Base-by-base conservation (phyloP, 2,113 vertebrate genomes). In the Nothobranchius kuhntae region DNA sequence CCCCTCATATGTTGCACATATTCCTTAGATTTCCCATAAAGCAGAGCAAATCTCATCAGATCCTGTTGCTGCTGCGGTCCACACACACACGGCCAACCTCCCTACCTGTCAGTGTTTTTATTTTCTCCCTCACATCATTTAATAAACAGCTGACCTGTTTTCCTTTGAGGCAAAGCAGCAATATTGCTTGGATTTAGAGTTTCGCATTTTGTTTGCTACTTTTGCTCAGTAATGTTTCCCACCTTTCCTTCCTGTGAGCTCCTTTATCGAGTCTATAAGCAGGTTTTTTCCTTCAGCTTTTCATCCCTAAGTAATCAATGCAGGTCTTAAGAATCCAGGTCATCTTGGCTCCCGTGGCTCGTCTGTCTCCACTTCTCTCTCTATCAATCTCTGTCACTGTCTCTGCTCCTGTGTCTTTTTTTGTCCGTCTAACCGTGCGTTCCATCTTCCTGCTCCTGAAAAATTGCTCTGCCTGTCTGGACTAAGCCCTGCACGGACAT, bases 231-330 rank as follows among this genome's bases (percentile, higher is more conserved):
- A 69, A 52, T 80, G n/a, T 74, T 72, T 72, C 57, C 30, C 61
- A 45, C 21, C 26, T 74, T 42, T 77, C 9, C 30, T 48, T 15
- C 21, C 8, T 50, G 55, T 53, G 50, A 79, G 60, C 70, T 70
- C 50, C 75, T 87, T 83, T 86, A 74, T 87, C 67, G 72, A 56
- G 36, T 80, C 65, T 83, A 54, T 50, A 59, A 77, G 76, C 71
- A 80, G 55, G 83, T 48, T 57, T 73, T 65, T 81, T 73, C 78
- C 53, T 53, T 72, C 65, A n/a, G 54, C 58, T 75, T 86, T 74
- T 89, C 75, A 76, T 89, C 71, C 73, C 73, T 72, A 63, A 68
- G 64, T 82, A 82, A 92, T 92, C 88, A 89, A 92, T 93, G 89
- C 24, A 59, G 51, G 73, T 85, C 71, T 64, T 75, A 76, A 81